A percentile compares a stretch with the other conserved stretches of the same genome.
Conservation (phyloP, 2,797 vertebrate genomes). For the Dallia pectoralis region DNA sequence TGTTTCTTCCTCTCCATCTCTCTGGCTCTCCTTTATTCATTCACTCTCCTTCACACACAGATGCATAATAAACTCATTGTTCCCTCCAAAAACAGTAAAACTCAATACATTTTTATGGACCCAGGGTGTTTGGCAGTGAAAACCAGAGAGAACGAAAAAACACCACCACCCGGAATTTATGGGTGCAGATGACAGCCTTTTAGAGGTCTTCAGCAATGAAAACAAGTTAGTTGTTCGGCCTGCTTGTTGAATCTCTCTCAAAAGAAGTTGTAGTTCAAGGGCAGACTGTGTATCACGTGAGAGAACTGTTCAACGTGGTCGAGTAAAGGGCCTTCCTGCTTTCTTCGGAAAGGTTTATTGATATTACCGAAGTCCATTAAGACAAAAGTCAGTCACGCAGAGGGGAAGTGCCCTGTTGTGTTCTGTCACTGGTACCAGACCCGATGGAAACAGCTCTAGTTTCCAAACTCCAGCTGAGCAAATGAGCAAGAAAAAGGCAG, state of each 20-base stretch:
- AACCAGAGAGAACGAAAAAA: not conserved
- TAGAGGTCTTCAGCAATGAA: not conserved
- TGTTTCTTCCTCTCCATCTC: not conserved
- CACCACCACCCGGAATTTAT: not conserved
- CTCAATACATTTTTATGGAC: not conserved
- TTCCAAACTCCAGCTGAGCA: conserved; percentile 43
- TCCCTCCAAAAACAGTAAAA: not conserved
- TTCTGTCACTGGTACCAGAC: conserved; percentile 1
- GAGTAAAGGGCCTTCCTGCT: conserved; percentile 39
- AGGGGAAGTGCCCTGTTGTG: conserved; percentile 35
- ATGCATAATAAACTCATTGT: not conserved
- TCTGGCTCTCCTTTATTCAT: not conserved
- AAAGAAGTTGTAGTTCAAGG: conserved; percentile 22
- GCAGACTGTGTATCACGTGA: conserved; percentile 24
- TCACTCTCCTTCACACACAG: not conserved
- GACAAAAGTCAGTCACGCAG: conserved; percentile 24
- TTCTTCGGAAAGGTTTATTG: conserved; percentile 37
- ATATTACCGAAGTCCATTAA: conserved; percentile 56
- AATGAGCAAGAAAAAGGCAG: conserved; percentile 21
- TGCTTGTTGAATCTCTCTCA: conserved; percentile 22
- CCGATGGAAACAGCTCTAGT: conserved; percentile 10
- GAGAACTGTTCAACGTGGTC: conserved; percentile 54
- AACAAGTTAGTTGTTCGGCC: not conserved
- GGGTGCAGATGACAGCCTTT: not conserved
- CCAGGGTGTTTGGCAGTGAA: not conserved